Conservation (phyloP, 2,888 invertebrate species). For the Sipha maydis region DNA sequence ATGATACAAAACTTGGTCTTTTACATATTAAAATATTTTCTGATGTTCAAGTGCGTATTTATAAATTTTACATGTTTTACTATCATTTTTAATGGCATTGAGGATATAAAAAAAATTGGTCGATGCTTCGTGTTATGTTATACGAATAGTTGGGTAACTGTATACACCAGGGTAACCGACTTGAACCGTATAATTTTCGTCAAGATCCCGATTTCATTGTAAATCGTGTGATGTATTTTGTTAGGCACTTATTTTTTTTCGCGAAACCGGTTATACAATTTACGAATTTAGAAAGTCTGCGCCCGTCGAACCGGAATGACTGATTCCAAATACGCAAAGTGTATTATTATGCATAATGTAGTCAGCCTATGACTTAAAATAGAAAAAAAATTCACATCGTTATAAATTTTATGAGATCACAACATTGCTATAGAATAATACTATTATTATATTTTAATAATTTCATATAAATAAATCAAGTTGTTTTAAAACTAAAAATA, state of each 20-base stretch:
- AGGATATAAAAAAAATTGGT: slow-evolving; percentile 42
- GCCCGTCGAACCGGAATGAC: slow-evolving; percentile 55
- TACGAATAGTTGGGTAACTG: slow-evolving; percentile 47
- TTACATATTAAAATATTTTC: background rate
- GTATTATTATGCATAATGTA: slow-evolving; percentile 11
- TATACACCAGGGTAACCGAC: slow-evolving; percentile 34
- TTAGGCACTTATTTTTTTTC: slow-evolving; percentile 9
- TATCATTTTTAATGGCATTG: slow-evolving; percentile 44
- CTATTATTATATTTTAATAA: no score
- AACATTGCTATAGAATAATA: no score
- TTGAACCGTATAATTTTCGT: slow-evolving; percentile 59
- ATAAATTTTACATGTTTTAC: background rate
- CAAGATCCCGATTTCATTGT: slow-evolving; percentile 53
- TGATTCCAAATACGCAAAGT: slow-evolving; percentile 30
- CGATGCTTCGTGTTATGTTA: slow-evolving; percentile 39
- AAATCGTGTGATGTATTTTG: slow-evolving; percentile 37
- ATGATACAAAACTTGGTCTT: background rate
- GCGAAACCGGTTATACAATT: slow-evolving; percentile 49
- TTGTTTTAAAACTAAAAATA: no score
- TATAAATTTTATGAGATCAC: background rate
- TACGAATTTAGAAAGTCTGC: slow-evolving; percentile 56
- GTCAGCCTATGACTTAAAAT: background rate
- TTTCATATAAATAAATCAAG: no score
- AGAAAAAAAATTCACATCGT: slow-evolving; percentile 11
- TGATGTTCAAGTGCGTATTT: background rate